phyloP scores from a whole-genome alignment of 2,888 invertebrate species.

The Melanchra persicariae region DNA sequence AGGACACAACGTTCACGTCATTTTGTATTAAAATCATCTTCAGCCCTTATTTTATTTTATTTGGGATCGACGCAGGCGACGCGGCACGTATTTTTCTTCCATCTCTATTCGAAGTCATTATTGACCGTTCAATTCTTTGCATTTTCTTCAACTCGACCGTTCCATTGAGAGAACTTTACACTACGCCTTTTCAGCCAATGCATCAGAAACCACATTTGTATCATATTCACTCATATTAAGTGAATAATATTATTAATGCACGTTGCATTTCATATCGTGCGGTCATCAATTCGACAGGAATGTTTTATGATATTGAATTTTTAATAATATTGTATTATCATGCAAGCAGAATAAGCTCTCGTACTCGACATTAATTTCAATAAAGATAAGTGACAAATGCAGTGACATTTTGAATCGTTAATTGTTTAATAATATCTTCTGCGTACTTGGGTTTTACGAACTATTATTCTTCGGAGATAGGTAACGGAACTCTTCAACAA shows the following conservation, averaged over 20 bases:
- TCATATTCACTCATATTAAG: slow-evolving; percentile 12
- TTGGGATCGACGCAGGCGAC: neutral
- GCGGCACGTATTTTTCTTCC: too few species aligned
- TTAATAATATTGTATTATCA: slow-evolving; percentile 47
- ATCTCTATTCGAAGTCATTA: neutral
- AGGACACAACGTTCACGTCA: neutral
- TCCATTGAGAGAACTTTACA: neutral
- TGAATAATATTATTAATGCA: slow-evolving; percentile 38
- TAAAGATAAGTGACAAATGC: slow-evolving; percentile 41
- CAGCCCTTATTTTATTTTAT: neutral
- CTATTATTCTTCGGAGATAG: too few species aligned
- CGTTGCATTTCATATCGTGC: slow-evolving; percentile 42
- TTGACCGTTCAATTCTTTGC: neutral
- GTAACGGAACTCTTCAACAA: too few species aligned
- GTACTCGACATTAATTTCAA: slow-evolving; percentile 39
- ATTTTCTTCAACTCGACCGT: neutral
- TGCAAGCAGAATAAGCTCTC: slow-evolving; percentile 22
- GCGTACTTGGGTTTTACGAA: neutral
- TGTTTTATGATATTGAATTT: slow-evolving; percentile 54
- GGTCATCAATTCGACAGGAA: slow-evolving; percentile 29
- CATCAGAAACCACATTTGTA: neutral
- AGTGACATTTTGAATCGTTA: slow-evolving; percentile 16
- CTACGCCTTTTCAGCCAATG: neutral
- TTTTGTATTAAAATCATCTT: neutral
- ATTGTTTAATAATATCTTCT: neutral